phyloP scores from a whole-genome alignment of 2,888 invertebrate species.

The Artemia sinica region DNA sequence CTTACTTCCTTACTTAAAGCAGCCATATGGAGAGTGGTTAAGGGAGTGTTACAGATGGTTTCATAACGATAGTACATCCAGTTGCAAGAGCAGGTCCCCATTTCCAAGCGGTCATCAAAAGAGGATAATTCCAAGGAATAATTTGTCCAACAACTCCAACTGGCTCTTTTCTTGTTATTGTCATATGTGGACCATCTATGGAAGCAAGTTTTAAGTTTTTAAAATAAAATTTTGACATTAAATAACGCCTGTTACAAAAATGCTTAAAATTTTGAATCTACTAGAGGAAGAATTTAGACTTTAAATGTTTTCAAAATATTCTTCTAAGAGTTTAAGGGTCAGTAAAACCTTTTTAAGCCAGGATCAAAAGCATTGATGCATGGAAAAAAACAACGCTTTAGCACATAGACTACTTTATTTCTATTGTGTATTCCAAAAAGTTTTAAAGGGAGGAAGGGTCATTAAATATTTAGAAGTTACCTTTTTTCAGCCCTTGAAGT shows the following conservation, averaged over 20 bases:
- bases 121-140: constrained; percentile 39
- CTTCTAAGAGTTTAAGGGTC: background rate
- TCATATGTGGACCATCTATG: constrained; percentile 38
- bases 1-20: constrained; percentile 47
- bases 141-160: constrained; percentile 46
- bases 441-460: too few relatives aligned
- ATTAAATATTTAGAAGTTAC: too few relatives aligned
- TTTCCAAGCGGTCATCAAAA: constrained; percentile 44
- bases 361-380: constrained; percentile 16
- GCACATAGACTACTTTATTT: background rate
- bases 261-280: constrained; percentile 23
- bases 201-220: constrained; percentile 18
- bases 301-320: background rate
- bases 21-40: constrained; percentile 55
- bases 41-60: constrained; percentile 72
- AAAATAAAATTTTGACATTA: background rate
- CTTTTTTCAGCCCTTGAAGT: too few relatives aligned
- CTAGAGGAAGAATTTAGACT: background rate
- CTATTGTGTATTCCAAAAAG: too few relatives aligned
- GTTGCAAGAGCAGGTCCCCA: constrained; percentile 42
- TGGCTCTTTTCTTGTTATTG: constrained; percentile 42
- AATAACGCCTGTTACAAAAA: constrained; percentile 23
- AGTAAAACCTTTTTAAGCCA: background rate
- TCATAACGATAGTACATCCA: constrained; percentile 57
- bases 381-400: background rate